Conservation (phyloP, 1,140 invertebrate genomes). For the Aphelinus certus region DNA sequence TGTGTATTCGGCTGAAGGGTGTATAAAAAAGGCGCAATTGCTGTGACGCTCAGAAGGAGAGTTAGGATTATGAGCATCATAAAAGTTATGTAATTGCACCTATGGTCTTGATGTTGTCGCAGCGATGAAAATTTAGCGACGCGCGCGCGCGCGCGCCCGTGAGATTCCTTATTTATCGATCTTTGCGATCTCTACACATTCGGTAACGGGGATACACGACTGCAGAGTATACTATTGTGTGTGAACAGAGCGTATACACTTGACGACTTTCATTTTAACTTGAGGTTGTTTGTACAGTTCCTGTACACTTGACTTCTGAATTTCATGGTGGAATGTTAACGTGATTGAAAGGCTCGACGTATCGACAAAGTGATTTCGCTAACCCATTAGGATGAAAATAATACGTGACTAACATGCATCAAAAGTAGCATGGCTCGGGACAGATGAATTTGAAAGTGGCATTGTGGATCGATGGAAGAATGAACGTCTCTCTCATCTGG, state of each 20-base stretch:
- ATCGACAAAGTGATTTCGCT: no score
- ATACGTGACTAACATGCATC: no score
- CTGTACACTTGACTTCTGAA: no score
- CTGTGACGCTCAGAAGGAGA: no score
- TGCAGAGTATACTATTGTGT: neutral
- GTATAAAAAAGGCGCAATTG: neutral
- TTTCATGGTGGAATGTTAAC: no score
- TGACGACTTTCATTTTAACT: no score
- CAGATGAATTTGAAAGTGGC: no score
- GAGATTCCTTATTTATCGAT: conserved; percentile 55
- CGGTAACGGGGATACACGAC: conserved; percentile 45
- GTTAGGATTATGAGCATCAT: conserved; percentile 43
- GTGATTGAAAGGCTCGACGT: no score
- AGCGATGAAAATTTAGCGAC: conserved; percentile 45
- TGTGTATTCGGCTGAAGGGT: neutral
- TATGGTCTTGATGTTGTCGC: conserved; percentile 46
- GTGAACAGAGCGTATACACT: no score
- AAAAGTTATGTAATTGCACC: conserved; percentile 51
- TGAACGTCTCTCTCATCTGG: neutral
- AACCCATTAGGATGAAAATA: no score
- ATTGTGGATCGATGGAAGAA: conserved; percentile 11
- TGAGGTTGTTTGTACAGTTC: no score
- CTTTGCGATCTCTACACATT: conserved; percentile 52
- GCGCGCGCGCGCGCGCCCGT: neutral
- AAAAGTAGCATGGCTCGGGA: no score